A percentile compares a stretch with the other conserved stretches of the same genome.
phyloP scores from a whole-genome alignment of 2,888 invertebrate species.

The Mystacides longicornis region DNA sequence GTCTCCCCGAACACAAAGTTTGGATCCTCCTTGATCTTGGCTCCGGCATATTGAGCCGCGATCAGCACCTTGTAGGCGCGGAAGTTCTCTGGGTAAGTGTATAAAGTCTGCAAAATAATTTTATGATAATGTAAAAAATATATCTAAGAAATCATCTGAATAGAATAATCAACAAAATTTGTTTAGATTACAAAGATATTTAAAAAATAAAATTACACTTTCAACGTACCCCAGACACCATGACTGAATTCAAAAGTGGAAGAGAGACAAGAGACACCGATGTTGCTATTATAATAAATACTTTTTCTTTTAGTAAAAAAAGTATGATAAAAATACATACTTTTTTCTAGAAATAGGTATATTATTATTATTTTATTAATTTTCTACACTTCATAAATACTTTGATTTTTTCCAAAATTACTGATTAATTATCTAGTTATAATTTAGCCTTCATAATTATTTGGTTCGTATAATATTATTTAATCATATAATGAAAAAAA shows the following conservation, averaged over 20 bases:
- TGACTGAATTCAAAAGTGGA: conserved; percentile 38
- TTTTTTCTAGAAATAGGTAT: not conserved
- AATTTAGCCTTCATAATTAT: too few species aligned
- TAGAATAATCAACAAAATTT: not conserved
- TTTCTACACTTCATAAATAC: not conserved
- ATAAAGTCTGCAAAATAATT: conserved; percentile 70
- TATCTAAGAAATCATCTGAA: conserved; percentile 1
- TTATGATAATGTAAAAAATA: not conserved
- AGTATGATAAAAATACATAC: not conserved
- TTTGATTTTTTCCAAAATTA: too few species aligned
- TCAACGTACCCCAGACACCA: conserved; percentile 69
- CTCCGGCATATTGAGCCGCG: conserved; percentile 94
- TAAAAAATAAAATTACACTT: conserved; percentile 22
- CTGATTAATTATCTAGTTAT: too few species aligned
- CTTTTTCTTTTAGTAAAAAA: not conserved
- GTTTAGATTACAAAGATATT: conserved; percentile 37
- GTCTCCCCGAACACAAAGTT: conserved; percentile 92
- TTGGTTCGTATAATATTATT: too few species aligned
- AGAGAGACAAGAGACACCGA: conserved; percentile 15
- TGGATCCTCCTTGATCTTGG: conserved; percentile 71
- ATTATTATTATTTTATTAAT: not conserved
- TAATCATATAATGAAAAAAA: too few species aligned
- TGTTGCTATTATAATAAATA: not conserved
- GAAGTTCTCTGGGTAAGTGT: conserved; percentile 97
- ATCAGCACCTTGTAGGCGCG: conserved; percentile 96